phyloP scores from a whole-genome alignment of 1,140 invertebrate species.

The Lordiphosa mommai region DNA sequence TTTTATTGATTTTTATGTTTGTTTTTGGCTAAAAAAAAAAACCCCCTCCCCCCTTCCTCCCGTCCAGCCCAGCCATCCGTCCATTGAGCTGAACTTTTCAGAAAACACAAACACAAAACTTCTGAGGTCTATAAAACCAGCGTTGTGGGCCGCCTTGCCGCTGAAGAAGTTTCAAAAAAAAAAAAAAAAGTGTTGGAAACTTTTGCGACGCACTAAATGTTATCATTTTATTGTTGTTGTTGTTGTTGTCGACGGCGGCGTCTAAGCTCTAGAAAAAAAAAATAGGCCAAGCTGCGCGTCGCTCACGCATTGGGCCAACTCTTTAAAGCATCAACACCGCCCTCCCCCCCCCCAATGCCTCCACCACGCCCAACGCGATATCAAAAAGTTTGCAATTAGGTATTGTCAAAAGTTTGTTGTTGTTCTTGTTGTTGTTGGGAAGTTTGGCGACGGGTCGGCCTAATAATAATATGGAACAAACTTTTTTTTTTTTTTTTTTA shows the following conservation, averaged over 20 bases:
- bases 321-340: slow-evolving; percentile 48
- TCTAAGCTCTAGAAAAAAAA: slow-evolving; percentile 52
- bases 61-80: background rate
- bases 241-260: slow-evolving; percentile 37
- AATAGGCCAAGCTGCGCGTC: slow-evolving; percentile 42
- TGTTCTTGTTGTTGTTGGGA: slow-evolving; percentile 39
- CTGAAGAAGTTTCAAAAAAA: slow-evolving; percentile 53
- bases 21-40: background rate
- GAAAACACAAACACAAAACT: slow-evolving; percentile 68
- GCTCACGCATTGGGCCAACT: slow-evolving; percentile 30
- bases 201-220: slow-evolving; percentile 75
- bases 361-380: slow-evolving; percentile 20
- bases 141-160: slow-evolving; percentile 26
- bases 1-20: slow-evolving; percentile 24
- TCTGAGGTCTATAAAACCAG: slow-evolving; percentile 57
- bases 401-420: slow-evolving; percentile 72
- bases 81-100: slow-evolving; percentile 47
- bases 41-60: background rate
- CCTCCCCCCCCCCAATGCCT: background rate
- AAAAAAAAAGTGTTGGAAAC: slow-evolving; percentile 53
- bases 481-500: slow-evolving; percentile 7
- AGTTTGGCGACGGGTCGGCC: slow-evolving; percentile 67
- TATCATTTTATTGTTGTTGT: slow-evolving; percentile 53
- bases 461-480: slow-evolving; percentile 56
- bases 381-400: slow-evolving; percentile 74